Percentiles rank a stretch among this genome's conserved stretches.
phyloP scores from a whole-genome alignment of 2,113 vertebrate genomes.

The Xiphophorus hellerii region DNA sequence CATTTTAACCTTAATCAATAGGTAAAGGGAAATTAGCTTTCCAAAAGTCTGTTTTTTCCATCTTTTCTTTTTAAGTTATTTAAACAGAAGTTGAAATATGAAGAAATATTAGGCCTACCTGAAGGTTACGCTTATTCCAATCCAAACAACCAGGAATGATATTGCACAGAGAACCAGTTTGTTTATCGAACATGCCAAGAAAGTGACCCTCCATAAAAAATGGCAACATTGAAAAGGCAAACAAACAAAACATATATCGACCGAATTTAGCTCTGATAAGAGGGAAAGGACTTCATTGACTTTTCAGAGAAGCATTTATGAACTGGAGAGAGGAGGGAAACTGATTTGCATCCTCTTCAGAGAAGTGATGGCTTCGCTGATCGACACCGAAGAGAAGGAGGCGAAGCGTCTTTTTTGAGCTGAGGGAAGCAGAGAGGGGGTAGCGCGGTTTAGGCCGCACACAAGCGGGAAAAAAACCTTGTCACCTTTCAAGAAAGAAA shows the following conservation, averaged over 20 bases:
- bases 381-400: slow-evolving; percentile 54
- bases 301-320: slow-evolving; percentile 58
- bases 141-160: slow-evolving; percentile 52
- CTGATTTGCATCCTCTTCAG: slow-evolving; percentile 67
- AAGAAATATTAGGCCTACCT: slow-evolving; percentile 57
- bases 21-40: not conserved
- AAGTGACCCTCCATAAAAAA: slow-evolving; percentile 71
- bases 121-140: slow-evolving; percentile 56
- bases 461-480: slow-evolving; percentile 80
- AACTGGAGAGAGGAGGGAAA: slow-evolving; percentile 45
- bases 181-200: slow-evolving; percentile 65
- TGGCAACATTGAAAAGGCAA: slow-evolving; percentile 17
- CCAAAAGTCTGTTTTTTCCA: not conserved
- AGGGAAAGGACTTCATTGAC: slow-evolving; percentile 50
- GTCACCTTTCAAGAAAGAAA: slow-evolving; percentile 38
- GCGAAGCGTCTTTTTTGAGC: slow-evolving; percentile 63
- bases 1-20: not conserved
- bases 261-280: slow-evolving; percentile 48
- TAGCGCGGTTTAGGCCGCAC: slow-evolving; percentile 79
- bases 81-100: not conserved
- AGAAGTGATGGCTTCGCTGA: slow-evolving; percentile 69
- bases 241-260: slow-evolving; percentile 31
- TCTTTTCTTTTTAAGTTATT: not conserved
- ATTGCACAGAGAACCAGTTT: slow-evolving; percentile 50
- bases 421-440: slow-evolving; percentile 74